Percentiles rank a stretch among this genome's conserved stretches.
Evolutionary conservation across 2,888 invertebrate genomes (phyloP).

Genomic region (Drosophila neotestacea): DNA sequence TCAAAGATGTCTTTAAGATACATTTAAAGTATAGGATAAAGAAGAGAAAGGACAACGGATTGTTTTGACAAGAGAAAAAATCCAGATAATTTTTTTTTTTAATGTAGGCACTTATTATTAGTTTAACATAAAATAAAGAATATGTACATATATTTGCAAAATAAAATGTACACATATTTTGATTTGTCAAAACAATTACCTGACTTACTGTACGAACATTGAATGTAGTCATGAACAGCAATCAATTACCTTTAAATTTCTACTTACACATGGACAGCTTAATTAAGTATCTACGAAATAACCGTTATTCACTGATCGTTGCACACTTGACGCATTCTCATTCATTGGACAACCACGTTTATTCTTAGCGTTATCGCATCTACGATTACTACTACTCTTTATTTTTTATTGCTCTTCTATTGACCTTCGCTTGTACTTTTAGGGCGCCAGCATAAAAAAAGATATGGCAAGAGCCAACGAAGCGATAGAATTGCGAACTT

Average conservation of each 20-base stretch:
- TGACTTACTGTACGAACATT: background rate
- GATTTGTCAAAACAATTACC: no score
- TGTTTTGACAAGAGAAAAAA: background rate
- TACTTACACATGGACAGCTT: conserved; percentile 1
- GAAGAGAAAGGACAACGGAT: background rate
- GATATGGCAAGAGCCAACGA: conserved; percentile 5
- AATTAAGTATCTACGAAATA: conserved; percentile 2
- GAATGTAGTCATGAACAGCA: background rate
- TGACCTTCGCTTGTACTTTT: conserved; percentile 45
- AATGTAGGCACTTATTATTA: no score
- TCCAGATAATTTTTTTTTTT: no score
- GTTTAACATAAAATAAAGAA: background rate
- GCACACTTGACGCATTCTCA: conserved; percentile 10
- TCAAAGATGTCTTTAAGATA: background rate
- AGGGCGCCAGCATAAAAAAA: conserved; percentile 28
- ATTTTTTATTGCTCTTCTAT: conserved; percentile 40
- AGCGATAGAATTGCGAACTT: conserved; percentile 21
- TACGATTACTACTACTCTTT: conserved; percentile 27
- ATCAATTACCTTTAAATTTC: conserved; percentile 1
- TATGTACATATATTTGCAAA: background rate
- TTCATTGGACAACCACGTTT: conserved; percentile 15
- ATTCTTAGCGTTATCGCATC: conserved; percentile 24
- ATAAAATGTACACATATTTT: no score
- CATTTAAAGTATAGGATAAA: background rate
- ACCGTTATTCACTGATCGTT: conserved; percentile 26